Base-by-base conservation (phyloP, 2,888 invertebrate species). In the Myopa tessellatipennis region DNA sequence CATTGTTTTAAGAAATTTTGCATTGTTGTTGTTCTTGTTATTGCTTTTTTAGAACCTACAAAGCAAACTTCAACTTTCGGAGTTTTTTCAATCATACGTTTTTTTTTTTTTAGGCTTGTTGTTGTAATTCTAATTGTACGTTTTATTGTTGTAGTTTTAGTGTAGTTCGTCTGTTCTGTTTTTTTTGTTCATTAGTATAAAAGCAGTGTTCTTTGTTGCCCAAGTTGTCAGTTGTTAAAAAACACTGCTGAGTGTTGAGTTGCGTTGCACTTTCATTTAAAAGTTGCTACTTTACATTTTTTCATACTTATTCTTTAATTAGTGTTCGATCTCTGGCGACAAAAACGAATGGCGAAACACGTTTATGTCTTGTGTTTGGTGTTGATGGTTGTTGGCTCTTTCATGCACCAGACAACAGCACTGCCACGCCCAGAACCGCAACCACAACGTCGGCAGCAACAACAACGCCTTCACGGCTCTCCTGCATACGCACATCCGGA, bases 171-270 rank as follows among this genome's bases (percentile, higher is more conserved):
- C 60, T 45, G 18, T 50, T 26, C 50, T 8, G 63, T 34, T 61
- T 75, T 34, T 34, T 36, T n/a, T 38, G 14, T 45, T 61, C 12
- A 10, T 38, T 18, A 84, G 84, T 87, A 87, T 87, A 87, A 85
- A 87, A 87, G 83, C 84, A 72, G 79, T 80, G 77, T 80, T 81
- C 83, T 82, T 82, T 81, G 76, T 77, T 77, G 79, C 79, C 82
- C 80, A 78, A 74, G 79, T 81, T 86, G 83, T 85, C 86, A 87
- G 86, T 87, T 86, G 83, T 82, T 84, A 83, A 83, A 83, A 83
- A 63, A n/a, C 65, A 26, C n/a, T 61, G 61, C 26, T 26, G 26
- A 1, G 26, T 26, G 26, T 26, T 45, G 45, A 45, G 45, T 45
- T 45, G 10, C 7, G 45, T 45, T 45, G 45, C 6, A 8, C 45